Conservation (phyloP, 2,888 invertebrate species). For the Hyalella azteca region DNA sequence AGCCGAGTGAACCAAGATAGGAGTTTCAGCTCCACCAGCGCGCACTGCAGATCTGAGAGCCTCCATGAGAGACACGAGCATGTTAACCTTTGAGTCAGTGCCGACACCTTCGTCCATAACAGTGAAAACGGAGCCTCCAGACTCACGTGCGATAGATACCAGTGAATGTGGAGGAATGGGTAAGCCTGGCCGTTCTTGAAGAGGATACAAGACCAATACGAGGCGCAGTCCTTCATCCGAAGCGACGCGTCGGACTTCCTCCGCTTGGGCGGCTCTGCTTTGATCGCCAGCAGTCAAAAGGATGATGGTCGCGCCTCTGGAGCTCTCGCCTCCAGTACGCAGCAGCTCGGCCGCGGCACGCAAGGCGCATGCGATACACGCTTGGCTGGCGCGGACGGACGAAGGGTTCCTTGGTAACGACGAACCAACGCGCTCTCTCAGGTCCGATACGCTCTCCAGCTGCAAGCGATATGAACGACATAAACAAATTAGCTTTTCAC, state of each 20-base stretch:
- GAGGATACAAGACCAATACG: conserved; percentile 53
- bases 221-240: conserved; percentile 47
- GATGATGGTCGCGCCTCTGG: conserved; percentile 42
- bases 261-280: conserved; percentile 43
- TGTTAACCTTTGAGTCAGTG: conserved; percentile 56
- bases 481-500: neutral
- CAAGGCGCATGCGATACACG: conserved; percentile 53
- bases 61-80: conserved; percentile 57
- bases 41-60: conserved; percentile 53
- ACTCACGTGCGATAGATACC: conserved; percentile 51
- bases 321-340: conserved; percentile 40
- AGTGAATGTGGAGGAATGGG: conserved; percentile 52
- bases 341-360: conserved; percentile 43
- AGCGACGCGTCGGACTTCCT: conserved; percentile 46
- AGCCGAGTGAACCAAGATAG: conserved; percentile 50
- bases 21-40: conserved; percentile 51
- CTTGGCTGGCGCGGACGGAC: conserved; percentile 51
- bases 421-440: conserved; percentile 54
- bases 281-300: conserved; percentile 53
- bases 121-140: conserved; percentile 54
- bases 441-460: conserved; percentile 55
- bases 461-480: conserved; percentile 26
- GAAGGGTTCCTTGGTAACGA: conserved; percentile 56
- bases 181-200: conserved; percentile 49
- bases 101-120: conserved; percentile 58